phyloP scores from a whole-genome alignment of 1,140 invertebrate species.

The Kradibia gibbosae region DNA sequence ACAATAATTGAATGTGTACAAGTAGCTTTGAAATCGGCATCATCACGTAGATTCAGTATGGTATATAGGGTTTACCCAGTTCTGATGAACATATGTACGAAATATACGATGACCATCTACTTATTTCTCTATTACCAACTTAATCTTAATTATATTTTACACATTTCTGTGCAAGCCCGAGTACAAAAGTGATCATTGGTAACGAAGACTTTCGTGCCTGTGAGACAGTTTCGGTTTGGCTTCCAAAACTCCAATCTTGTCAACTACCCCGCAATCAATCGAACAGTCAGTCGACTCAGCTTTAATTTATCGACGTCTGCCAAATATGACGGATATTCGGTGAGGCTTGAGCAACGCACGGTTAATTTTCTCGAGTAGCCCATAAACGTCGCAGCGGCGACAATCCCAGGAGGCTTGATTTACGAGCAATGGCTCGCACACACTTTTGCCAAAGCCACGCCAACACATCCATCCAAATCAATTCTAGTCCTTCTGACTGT shows the following conservation, averaged over 20 bases:
- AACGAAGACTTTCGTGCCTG: too few species aligned
- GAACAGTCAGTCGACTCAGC: slow-evolving; percentile 52
- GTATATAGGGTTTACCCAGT: background rate
- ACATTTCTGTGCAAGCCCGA: too few species aligned
- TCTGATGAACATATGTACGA: too few species aligned
- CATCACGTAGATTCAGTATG: background rate
- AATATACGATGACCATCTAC: too few species aligned
- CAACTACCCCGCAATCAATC: slow-evolving; percentile 56
- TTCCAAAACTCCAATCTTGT: background rate
- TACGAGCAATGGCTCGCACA: slow-evolving; percentile 7
- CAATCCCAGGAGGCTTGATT: slow-evolving; percentile 14
- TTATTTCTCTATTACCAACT: too few species aligned
- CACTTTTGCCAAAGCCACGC: background rate
- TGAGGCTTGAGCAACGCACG: slow-evolving; percentile 7
- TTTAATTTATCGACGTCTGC: slow-evolving; percentile 54
- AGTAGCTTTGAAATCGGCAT: background rate
- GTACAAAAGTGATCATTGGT: too few species aligned
- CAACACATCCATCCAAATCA: too few species aligned
- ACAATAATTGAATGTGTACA: slow-evolving; percentile 4
- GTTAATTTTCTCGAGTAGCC: slow-evolving; percentile 5
- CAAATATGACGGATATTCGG: slow-evolving; percentile 57
- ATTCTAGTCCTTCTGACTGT: too few species aligned
- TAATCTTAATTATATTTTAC: too few species aligned
- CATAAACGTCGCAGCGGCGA: background rate
- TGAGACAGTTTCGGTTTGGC: too few species aligned